Evolutionary conservation across 2,113 vertebrate species (phyloP).

Genomic region (Otocyon megalotis): DNA sequence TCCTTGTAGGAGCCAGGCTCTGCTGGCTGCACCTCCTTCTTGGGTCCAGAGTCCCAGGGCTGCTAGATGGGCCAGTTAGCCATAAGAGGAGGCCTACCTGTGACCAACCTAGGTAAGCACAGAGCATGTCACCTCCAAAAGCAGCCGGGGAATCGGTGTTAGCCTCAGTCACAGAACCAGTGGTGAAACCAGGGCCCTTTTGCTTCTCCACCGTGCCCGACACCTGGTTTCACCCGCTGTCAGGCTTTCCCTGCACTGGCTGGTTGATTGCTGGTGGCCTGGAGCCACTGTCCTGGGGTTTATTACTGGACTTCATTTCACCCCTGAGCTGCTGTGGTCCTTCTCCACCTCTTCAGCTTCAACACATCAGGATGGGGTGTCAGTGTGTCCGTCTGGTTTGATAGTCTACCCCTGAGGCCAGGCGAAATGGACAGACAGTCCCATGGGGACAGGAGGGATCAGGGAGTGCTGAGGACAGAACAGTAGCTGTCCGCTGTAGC

Average conservation of each 20-base stretch:
- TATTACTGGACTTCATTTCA: background rate
- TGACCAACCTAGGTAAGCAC: too few species aligned
- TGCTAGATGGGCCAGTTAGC: rapidly evolving
- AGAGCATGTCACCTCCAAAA: background rate
- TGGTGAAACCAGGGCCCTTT: rapidly evolving
- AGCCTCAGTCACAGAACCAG: rapidly evolving
- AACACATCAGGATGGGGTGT: rapidly evolving
- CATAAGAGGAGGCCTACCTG: background rate
- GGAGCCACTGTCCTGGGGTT: background rate
- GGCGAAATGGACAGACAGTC: rapidly evolving
- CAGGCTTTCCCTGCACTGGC: background rate
- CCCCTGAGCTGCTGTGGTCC: background rate
- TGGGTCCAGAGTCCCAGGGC: background rate
- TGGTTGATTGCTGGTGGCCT: rapidly evolving
- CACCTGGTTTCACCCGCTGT: rapidly evolving
- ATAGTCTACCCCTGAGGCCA: background rate
- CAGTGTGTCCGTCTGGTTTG: rapidly evolving
- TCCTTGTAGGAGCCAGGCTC: background rate
- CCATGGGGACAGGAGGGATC: rapidly evolving
- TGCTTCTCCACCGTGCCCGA: background rate
- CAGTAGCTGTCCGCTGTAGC: rapidly evolving
- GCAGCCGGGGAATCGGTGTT: rapidly evolving
- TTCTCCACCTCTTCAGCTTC: background rate
- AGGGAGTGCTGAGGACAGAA: rapidly evolving
- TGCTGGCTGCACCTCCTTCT: background rate